These are phyloP conservation scores for Oscheius sp. DNA, from an alignment of 2,888 invertebrate genomes.

Conservation along the genomic window DNA sequence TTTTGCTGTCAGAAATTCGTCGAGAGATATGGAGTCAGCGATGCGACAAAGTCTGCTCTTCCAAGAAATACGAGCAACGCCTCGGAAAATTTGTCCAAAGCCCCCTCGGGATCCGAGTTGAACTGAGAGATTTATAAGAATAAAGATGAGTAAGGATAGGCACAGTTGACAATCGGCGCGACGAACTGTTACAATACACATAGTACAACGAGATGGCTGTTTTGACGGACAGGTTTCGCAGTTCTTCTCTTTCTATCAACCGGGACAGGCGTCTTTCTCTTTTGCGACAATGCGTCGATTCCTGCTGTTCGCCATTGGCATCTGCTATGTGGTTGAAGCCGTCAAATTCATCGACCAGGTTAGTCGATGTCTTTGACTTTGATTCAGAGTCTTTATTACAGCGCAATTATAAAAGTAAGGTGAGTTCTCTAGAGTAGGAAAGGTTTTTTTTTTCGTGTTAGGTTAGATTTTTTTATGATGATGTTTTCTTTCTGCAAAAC, in stretches of 20 bases:
- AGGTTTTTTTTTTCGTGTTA: no score
- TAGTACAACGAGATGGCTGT: not conserved
- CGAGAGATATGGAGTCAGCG: not conserved
- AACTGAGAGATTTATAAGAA: no score
- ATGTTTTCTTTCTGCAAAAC: no score
- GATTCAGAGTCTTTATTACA: not conserved
- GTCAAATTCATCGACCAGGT: conserved; percentile 28
- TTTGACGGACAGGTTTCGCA: conserved; percentile 28
- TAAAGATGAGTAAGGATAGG: not conserved
- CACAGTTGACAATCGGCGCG: not conserved
- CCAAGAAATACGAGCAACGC: not conserved
- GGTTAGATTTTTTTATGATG: no score
- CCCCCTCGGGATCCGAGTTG: no score
- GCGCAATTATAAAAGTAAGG: not conserved
- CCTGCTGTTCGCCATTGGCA: conserved; percentile 1
- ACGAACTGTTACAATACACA: conserved; percentile 29
- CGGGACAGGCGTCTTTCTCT: conserved; percentile 10
- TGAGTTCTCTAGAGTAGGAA: not conserved
- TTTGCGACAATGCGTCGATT: conserved; percentile 19
- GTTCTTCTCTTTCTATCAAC: conserved; percentile 24
- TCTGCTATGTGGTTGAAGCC: not conserved
- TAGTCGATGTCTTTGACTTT: not conserved
- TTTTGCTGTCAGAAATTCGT: not conserved
- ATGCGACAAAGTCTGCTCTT: not conserved
- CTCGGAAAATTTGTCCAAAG: not conserved